These are phyloP conservation scores for Neodiprion virginianus DNA, from an alignment of 1,140 invertebrate species.

Conservation along the genomic window DNA sequence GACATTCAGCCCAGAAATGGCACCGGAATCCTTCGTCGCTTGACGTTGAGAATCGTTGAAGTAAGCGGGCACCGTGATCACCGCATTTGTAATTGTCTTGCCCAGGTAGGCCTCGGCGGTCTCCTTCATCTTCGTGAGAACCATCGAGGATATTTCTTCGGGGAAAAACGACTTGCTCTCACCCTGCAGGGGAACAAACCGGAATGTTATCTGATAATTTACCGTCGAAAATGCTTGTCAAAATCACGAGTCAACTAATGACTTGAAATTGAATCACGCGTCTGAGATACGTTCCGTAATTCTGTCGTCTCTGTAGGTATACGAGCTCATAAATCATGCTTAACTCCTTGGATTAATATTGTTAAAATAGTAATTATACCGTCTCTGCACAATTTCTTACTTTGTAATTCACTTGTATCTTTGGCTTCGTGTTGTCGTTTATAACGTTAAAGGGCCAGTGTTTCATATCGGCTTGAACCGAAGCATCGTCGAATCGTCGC, in stretches of 20 bases:
- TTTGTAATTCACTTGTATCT: slow-evolving; percentile 69
- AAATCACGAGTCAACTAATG: too few species aligned
- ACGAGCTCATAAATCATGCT: too few species aligned
- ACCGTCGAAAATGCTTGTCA: too few species aligned
- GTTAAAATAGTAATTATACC: background rate
- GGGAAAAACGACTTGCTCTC: slow-evolving; percentile 57
- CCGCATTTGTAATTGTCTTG: slow-evolving; percentile 51
- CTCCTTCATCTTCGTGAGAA: slow-evolving; percentile 71
- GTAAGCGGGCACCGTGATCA: slow-evolving; percentile 63
- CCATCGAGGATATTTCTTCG: slow-evolving; percentile 59
- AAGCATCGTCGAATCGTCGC: slow-evolving; percentile 67
- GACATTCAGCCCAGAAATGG: slow-evolving; percentile 69
- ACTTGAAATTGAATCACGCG: too few species aligned
- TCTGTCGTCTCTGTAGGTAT: too few species aligned
- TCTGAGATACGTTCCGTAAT: too few species aligned
- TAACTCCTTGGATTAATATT: too few species aligned
- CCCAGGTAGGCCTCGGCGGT: slow-evolving; percentile 70
- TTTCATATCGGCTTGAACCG: slow-evolving; percentile 78
- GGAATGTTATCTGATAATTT: too few species aligned
- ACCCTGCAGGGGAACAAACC: slow-evolving; percentile 53
- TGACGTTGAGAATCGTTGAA: slow-evolving; percentile 87
- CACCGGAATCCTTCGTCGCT: slow-evolving; percentile 78
- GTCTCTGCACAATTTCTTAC: slow-evolving; percentile 54
- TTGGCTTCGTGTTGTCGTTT: slow-evolving; percentile 70
- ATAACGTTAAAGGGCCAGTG: slow-evolving; percentile 79